Conservation (phyloP, 2,113 vertebrate species). For the Romanogobio albipinnatus region DNA sequence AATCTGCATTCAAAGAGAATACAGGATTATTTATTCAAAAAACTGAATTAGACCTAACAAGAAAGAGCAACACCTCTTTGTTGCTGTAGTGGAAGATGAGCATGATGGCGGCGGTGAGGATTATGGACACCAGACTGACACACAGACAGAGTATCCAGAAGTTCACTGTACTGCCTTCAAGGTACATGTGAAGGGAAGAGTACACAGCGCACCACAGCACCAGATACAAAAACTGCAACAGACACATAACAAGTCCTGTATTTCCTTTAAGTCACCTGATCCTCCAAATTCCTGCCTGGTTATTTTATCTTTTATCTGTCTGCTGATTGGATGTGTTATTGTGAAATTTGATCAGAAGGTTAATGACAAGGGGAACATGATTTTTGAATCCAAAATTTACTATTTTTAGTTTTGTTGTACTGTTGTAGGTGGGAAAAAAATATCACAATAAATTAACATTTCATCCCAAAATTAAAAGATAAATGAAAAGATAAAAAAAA, state of each 20-base stretch:
- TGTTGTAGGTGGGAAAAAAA: no score
- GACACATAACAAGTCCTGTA: neutral
- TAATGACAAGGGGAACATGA: neutral
- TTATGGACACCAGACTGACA: conserved; percentile 71
- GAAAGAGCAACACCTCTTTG: conserved; percentile 64
- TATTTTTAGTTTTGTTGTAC: neutral
- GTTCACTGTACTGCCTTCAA: conserved; percentile 54
- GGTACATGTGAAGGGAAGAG: conserved; percentile 74
- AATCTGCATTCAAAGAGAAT: neutral
- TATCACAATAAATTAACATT: no score
- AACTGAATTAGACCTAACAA: no score
- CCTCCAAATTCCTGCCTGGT: neutral
- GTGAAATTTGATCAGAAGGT: neutral
- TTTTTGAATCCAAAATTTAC: neutral
- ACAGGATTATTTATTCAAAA: neutral
- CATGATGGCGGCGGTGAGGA: conserved; percentile 72
- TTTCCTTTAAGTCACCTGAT: neutral
- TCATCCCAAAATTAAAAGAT: no score
- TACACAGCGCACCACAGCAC: conserved; percentile 78
- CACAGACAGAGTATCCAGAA: conserved; percentile 77
- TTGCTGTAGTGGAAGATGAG: conserved; percentile 71
- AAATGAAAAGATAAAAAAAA: no score
- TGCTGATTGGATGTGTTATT: neutral
- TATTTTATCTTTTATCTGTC: neutral
- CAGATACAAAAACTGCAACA: conserved; percentile 72